Conservation (phyloP, 35 echinoderm and acorn worm species). For the Stichopus chloronotus region DNA sequence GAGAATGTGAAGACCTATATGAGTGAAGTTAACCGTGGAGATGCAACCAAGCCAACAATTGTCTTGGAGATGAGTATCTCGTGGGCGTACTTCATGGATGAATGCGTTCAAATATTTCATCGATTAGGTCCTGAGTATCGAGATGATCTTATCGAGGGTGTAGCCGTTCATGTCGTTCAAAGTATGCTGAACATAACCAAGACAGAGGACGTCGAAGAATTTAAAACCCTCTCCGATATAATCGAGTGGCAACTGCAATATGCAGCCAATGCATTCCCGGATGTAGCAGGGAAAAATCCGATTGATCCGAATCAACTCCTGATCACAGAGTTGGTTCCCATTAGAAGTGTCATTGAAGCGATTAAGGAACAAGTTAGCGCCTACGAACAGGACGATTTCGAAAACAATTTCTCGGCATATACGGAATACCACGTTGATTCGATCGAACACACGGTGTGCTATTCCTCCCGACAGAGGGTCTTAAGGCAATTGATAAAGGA, state of each 20-base stretch:
- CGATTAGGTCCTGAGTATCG: background rate
- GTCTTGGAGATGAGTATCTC: background rate
- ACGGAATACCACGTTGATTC: background rate
- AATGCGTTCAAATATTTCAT: background rate
- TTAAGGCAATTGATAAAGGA: background rate
- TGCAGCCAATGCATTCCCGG: too few species aligned
- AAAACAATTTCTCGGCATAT: background rate
- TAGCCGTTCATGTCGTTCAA: background rate
- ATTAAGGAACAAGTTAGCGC: background rate
- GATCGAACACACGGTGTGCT: background rate
- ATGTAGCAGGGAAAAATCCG: too few species aligned
- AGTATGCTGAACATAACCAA: background rate
- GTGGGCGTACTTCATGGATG: background rate
- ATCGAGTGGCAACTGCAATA: background rate
- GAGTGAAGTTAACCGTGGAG: background rate
- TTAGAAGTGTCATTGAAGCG: background rate
- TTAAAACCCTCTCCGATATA: background rate
- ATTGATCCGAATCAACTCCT: too few species aligned
- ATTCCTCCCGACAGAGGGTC: background rate
- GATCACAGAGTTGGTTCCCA: background rate
- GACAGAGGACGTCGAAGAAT: background rate
- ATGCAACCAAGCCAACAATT: background rate
- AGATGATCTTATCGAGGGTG: background rate
- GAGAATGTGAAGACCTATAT: background rate
- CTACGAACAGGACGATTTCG: background rate